A percentile compares a stretch with the other conserved stretches of the same genome.
Evolutionary conservation across 2,888 invertebrate species (phyloP).

Genomic region (Apocheima hispidaria): DNA sequence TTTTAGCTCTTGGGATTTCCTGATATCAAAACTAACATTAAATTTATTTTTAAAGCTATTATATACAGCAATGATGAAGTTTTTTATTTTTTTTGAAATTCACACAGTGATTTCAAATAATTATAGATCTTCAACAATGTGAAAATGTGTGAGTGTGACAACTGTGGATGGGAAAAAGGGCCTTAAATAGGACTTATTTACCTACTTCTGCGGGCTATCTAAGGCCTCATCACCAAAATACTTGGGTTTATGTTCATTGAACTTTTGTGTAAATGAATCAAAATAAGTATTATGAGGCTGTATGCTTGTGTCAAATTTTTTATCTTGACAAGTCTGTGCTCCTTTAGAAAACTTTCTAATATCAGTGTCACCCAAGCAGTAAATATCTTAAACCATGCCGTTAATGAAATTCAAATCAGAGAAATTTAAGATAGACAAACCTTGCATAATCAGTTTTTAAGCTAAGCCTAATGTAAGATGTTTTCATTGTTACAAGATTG

Average conservation of each 20-base stretch:
- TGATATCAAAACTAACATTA: too few species aligned
- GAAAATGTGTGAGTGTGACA: background rate
- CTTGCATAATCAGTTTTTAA: constrained; percentile 56
- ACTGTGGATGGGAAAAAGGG: too few species aligned
- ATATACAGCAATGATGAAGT: too few species aligned
- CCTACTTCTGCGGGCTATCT: constrained; percentile 7
- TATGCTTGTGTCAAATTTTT: constrained; percentile 21
- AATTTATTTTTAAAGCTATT: too few species aligned
- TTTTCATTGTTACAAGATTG: constrained; percentile 74
- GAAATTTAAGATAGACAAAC: constrained; percentile 54
- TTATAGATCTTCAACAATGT: too few species aligned
- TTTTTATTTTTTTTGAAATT: too few species aligned
- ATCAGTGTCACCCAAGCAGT: constrained; percentile 32
- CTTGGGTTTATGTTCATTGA: background rate
- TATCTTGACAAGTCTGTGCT: constrained; percentile 31
- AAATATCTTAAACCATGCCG: constrained; percentile 27
- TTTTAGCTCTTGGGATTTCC: too few species aligned
- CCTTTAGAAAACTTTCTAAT: constrained; percentile 44
- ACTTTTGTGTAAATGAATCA: constrained; percentile 1
- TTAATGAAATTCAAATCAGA: constrained; percentile 49
- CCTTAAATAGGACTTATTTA: background rate
- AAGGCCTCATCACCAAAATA: constrained; percentile 16
- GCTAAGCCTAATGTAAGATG: constrained; percentile 57
- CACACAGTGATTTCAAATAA: too few species aligned
- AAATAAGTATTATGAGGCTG: constrained; percentile 2